Percentiles rank a stretch among this genome's conserved stretches.
Conservation (phyloP, 2,888 invertebrate genomes). For the Eristalis pertinax region DNA sequence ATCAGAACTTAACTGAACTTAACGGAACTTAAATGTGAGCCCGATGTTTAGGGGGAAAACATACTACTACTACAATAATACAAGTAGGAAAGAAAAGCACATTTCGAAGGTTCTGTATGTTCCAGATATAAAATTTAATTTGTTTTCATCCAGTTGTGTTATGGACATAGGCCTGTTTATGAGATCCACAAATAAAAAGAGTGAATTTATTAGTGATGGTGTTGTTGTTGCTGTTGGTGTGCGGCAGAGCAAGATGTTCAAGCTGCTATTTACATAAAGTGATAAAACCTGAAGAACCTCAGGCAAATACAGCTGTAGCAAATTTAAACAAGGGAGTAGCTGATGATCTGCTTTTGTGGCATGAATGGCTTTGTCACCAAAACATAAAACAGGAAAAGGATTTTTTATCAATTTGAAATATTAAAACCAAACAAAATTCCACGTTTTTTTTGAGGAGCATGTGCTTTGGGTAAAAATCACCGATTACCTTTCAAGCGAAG, state of each 20-base stretch:
- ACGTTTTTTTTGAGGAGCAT: slow-evolving; percentile 10
- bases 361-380: slow-evolving; percentile 13
- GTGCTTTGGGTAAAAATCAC: no score
- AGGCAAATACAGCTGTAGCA: no score
- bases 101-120: neutral
- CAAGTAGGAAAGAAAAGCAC: neutral
- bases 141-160: neutral
- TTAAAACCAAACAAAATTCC: neutral
- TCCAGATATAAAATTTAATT: neutral
- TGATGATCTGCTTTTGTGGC: neutral
- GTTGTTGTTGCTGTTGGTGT: no score
- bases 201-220: no score
- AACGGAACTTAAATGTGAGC: no score
- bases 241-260: neutral
- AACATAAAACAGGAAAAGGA: neutral
- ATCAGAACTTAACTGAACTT: no score
- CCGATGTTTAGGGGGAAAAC: no score
- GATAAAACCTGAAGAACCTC: neutral
- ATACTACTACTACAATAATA: no score
- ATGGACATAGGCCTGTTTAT: no score
- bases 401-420: neutral
- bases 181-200: no score
- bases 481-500: no score
- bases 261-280: neutral
- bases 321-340: no score